Evolutionary conservation across 2,888 invertebrate species (phyloP).

Genomic region (Tubulanus polymorphus): DNA sequence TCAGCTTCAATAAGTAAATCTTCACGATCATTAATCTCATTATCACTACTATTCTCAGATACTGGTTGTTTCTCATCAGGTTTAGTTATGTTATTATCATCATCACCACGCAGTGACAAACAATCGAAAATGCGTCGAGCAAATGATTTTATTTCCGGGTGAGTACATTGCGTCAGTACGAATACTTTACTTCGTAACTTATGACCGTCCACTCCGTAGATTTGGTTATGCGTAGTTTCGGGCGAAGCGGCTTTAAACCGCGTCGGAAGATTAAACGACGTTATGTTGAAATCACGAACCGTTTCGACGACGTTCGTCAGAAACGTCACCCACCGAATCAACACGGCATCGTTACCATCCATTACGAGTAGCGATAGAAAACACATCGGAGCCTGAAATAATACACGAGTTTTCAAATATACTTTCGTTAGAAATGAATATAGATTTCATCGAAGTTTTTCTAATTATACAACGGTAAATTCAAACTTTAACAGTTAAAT

Average conservation of each 20-base stretch:
- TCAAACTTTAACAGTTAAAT: no score
- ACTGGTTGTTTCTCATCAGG: no score
- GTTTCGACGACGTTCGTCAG: constrained; percentile 57
- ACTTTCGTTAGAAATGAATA: no score
- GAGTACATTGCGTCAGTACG: constrained; percentile 36
- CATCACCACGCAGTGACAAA: no score
- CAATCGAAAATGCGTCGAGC: constrained; percentile 36
- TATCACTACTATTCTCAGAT: no score
- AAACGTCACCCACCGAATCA: constrained; percentile 57
- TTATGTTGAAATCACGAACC: constrained; percentile 53
- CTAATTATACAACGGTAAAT: no score
- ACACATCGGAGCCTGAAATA: constrained; percentile 56
- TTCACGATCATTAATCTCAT: no score
- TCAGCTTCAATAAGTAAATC: no score
- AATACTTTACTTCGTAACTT: constrained; percentile 42
- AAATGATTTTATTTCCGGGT: constrained; percentile 35
- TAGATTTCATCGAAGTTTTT: no score
- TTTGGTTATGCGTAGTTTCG: constrained; percentile 56
- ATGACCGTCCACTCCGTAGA: constrained; percentile 32
- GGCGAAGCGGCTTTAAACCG: constrained; percentile 59
- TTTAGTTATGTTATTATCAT: no score
- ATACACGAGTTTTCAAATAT: no score
- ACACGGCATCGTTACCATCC: constrained; percentile 50
- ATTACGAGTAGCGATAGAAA: constrained; percentile 55
- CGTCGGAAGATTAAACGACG: constrained; percentile 55